Evolutionary conservation across 2,797 vertebrate species (phyloP).

Genomic region (Merluccius polli): DNA sequence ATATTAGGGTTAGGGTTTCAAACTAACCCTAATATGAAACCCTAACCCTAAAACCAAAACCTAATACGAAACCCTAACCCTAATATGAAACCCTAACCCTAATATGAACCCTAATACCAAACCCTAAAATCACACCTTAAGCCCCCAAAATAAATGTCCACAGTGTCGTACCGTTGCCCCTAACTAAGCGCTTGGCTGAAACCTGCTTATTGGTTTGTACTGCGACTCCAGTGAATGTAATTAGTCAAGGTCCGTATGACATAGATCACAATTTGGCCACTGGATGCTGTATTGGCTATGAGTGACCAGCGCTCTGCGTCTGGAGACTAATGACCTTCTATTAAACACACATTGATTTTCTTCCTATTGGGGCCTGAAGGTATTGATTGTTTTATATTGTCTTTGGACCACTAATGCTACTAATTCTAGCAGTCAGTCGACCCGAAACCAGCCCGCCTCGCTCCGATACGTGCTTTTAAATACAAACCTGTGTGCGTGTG

Average conservation of each 20-base stretch:
- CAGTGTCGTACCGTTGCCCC: too few species aligned
- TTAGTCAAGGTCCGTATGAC: conserved; percentile 22
- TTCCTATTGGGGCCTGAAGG: conserved; percentile 51
- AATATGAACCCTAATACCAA: too few species aligned
- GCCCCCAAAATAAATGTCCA: too few species aligned
- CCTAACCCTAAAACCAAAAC: too few species aligned
- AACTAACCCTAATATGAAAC: too few species aligned
- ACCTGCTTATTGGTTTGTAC: conserved; percentile 18
- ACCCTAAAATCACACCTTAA: too few species aligned
- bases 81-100: too few species aligned
- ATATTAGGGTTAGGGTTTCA: too few species aligned
- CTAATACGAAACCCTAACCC: too few species aligned
- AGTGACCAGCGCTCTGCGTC: conserved; percentile 46
- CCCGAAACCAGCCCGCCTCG: conserved; percentile 59
- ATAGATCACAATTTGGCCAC: conserved; percentile 31
- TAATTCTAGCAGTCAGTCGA: conserved; percentile 67
- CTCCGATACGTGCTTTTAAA: conserved; percentile 45
- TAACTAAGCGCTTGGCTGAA: conserved; percentile 7
- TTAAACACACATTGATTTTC: conserved; percentile 67
- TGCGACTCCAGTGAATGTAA: conserved; percentile 13
- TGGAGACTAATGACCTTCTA: conserved; percentile 64
- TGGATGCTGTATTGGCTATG: conserved; percentile 41
- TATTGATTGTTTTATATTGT: conserved; percentile 62
- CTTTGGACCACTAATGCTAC: conserved; percentile 58
- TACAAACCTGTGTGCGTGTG: conserved; percentile 11